Evolutionary conservation across 2,113 vertebrate genomes (phyloP), one percentile per base, ranked within the genome.

Genomic region (Sinocyclocheilus anshuiensis): DNA sequence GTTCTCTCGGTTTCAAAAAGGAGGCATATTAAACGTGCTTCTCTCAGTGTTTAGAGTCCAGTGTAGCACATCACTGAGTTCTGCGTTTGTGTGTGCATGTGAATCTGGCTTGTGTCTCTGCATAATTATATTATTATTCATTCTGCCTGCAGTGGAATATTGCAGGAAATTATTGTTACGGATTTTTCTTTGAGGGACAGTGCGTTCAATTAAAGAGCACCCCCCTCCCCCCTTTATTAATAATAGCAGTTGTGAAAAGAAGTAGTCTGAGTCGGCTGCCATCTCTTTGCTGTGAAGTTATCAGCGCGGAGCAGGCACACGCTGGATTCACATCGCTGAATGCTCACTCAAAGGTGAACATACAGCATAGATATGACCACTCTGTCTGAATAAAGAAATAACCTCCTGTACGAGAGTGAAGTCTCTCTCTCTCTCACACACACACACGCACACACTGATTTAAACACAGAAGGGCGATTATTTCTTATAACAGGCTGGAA

Each of bases 151-250:
- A 69, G 63, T 65, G 91, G 90, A 93, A 92, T 91, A 93, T 92
- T 92, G 91, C 90, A 88, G 89, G 90, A 90, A 92, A 91, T 92
- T 89, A 92, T 92, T 90, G 86, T 89, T 87, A 59, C 53, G 24
- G 71, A 69, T 83, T 84, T 79, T 78, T 80, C 86, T 90, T 93
- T 94, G 93, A 91, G 90, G 91, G 89, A 90, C 89, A 92, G 90
- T 92, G 87, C 86, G 91, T 92, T 92, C 93, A 94, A 94, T 94
- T 94, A 95, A 94, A 92, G 90, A 86, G 87, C 87, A 86, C 90
- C 81, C 81, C 76, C 82, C 82, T 91, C 86, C 65, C 39, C 90
- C 87, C 76, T 69, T 89, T 91, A 94, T 94, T 93, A 93, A 95
- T 94, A 93, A 93, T 90, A 33, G 33, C 42, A 85, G 84, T 83